A percentile compares a stretch with the other conserved stretches of the same genome.
Evolutionary conservation across 2,113 vertebrate species (phyloP).

Genomic region (Ochotona princeps): DNA sequence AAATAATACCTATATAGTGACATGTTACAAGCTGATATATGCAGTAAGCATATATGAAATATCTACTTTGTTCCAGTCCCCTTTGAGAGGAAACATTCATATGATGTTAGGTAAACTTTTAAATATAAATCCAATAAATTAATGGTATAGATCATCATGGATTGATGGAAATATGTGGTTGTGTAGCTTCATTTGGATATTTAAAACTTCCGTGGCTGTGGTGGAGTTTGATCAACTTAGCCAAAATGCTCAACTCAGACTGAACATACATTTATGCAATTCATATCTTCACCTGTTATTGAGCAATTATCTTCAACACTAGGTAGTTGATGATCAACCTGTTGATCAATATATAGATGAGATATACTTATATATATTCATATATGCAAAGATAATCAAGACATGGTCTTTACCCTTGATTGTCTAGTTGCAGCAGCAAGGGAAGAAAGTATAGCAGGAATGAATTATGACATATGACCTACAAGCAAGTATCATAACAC

Average conservation of each 20-base stretch:
- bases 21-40: background rate
- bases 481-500: background rate
- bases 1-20: background rate
- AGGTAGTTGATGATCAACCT: background rate
- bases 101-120: slow-evolving; percentile 17
- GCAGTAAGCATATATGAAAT: slow-evolving; percentile 16
- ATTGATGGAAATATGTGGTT: slow-evolving; percentile 3
- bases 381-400: background rate
- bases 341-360: background rate
- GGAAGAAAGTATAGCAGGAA: background rate
- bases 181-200: background rate
- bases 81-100: background rate
- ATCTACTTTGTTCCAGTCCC: background rate
- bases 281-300: background rate
- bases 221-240: slow-evolving; percentile 18
- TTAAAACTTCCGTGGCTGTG: background rate
- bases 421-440: background rate
- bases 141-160: background rate
- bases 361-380: background rate
- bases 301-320: background rate
- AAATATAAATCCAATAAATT: slow-evolving; percentile 31
- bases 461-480: background rate
- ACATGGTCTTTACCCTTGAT: background rate
- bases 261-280: slow-evolving; percentile 44
- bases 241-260: slow-evolving; percentile 18